A percentile compares a stretch with the other conserved stretches of the same genome.
phyloP scores from a whole-genome alignment of 2,888 invertebrate species.

The Cabera pusaria region DNA sequence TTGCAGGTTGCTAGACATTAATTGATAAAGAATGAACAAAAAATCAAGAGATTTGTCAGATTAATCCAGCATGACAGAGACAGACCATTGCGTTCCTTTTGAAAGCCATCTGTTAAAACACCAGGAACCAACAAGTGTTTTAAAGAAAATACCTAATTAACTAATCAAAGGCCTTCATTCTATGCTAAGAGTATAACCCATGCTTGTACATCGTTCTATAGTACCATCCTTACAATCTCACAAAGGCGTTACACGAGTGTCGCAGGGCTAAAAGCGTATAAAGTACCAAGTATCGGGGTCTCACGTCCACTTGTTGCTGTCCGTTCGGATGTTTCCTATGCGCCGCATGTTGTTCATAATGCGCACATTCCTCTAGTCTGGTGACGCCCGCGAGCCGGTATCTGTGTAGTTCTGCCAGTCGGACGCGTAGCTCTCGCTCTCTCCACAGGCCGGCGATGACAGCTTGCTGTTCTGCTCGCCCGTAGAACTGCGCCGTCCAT shows the following conservation, averaged over 20 bases:
- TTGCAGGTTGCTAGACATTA: too few relatives aligned
- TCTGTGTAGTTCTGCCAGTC: constrained; percentile 91
- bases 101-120: too few relatives aligned
- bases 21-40: too few relatives aligned
- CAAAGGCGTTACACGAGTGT: constrained; percentile 27
- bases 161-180: too few relatives aligned
- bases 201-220: too few relatives aligned
- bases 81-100: too few relatives aligned
- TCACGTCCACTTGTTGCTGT: constrained; percentile 83
- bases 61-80: too few relatives aligned
- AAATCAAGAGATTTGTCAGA: too few relatives aligned
- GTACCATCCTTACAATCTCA: too few relatives aligned
- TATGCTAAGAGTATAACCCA: too few relatives aligned
- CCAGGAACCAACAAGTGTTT: too few relatives aligned
- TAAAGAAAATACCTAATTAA: too few relatives aligned
- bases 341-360: constrained; percentile 92
- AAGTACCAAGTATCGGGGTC: constrained; percentile 59
- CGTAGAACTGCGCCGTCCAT: constrained; percentile 94
- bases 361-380: constrained; percentile 91
- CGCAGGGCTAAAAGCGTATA: constrained; percentile 29
- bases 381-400: constrained; percentile 94
- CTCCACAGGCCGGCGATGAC: constrained; percentile 90
- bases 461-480: constrained; percentile 92
- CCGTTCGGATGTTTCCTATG: constrained; percentile 81
- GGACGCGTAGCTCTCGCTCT: constrained; percentile 92